A percentile compares a stretch with the other conserved stretches of the same genome.
phyloP scores from a whole-genome alignment of 1,140 invertebrate species.

The Ruditapes philippinarum region DNA sequence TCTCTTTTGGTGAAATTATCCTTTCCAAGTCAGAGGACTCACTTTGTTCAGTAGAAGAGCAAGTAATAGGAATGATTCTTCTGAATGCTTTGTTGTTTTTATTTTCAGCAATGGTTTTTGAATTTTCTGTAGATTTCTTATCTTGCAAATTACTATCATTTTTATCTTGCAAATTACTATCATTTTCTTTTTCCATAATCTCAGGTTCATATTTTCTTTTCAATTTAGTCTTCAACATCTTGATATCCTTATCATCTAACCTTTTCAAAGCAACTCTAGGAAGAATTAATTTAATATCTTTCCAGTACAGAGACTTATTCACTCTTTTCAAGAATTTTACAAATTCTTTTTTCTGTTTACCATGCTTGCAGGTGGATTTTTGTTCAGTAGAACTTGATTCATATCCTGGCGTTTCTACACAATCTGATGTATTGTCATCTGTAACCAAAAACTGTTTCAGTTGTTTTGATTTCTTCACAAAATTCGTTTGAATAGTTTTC shows the following conservation, averaged over 20 bases:
- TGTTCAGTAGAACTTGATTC: background rate
- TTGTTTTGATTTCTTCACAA: background rate
- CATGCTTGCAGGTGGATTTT: background rate
- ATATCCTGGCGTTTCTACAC: too few relatives aligned
- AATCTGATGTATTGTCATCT: background rate
- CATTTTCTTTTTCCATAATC: background rate
- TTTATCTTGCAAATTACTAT: background rate
- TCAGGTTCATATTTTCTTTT: background rate
- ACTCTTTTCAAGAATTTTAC: slow-evolving; percentile 33
- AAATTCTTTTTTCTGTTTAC: background rate
- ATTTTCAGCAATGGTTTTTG: background rate
- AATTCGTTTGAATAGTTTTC: background rate
- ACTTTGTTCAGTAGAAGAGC: slow-evolving; percentile 1
- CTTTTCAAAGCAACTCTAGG: background rate
- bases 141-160: background rate
- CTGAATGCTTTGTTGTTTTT: background rate
- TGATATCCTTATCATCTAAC: background rate
- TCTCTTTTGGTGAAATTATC: background rate
- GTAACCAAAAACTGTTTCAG: background rate
- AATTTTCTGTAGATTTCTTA: background rate
- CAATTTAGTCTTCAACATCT: background rate
- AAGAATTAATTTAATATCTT: background rate
- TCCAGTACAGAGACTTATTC: slow-evolving; percentile 6
- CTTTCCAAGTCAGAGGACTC: slow-evolving; percentile 16
- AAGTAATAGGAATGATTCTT: background rate